These are phyloP conservation scores for Macquaria australasica DNA, from an alignment of 2,113 vertebrate species.

Conservation along the genomic window DNA sequence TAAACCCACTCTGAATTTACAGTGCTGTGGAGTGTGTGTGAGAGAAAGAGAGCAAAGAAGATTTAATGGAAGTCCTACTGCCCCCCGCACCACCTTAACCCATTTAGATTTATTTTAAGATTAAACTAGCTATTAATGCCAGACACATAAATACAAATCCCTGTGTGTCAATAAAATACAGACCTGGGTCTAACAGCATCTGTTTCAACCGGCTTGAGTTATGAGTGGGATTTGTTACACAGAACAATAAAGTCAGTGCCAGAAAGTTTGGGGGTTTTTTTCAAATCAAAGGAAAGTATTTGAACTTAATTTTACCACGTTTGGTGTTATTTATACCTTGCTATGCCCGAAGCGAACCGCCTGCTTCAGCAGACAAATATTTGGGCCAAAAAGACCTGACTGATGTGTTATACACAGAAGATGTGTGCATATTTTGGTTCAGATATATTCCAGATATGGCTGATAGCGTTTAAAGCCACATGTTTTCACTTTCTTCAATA, in stretches of 20 bases:
- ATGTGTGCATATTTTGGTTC: slow-evolving; percentile 1
- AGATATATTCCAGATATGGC: slow-evolving; percentile 1
- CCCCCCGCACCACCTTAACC: slow-evolving; percentile 1
- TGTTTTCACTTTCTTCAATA: slow-evolving; percentile 33
- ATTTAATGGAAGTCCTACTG: slow-evolving; percentile 6
- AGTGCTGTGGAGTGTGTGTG: background rate
- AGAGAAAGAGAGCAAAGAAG: background rate
- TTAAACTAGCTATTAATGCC: background rate
- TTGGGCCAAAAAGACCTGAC: background rate
- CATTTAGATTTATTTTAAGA: slow-evolving; percentile 30
- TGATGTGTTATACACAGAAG: background rate
- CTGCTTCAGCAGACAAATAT: background rate
- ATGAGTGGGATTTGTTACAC: background rate
- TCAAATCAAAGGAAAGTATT: background rate
- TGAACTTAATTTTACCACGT: background rate
- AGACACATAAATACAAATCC: slow-evolving; percentile 6
- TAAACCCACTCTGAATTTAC: slow-evolving; percentile 5
- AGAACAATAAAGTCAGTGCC: background rate
- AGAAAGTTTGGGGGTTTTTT: background rate
- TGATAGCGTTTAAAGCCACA: background rate
- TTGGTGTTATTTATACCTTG: background rate
- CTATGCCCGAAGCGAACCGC: rapidly evolving
- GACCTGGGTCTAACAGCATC: background rate
- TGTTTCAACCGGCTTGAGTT: slow-evolving; percentile 4
- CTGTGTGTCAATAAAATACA: slow-evolving; percentile 8